Conservation (phyloP, 2,888 invertebrate genomes). For the Thereva unica region DNA sequence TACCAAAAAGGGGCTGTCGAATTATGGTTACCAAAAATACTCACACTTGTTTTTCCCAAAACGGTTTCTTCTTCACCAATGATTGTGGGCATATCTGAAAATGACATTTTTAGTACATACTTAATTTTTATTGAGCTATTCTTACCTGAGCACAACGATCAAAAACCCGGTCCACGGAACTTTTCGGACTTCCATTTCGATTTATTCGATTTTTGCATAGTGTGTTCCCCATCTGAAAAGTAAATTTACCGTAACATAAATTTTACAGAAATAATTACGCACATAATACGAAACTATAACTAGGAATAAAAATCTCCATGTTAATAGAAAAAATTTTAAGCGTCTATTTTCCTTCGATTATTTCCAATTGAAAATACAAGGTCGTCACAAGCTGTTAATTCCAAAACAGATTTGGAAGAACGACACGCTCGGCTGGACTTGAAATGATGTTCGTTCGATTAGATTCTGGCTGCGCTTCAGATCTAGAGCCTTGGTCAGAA, state of each 20-base stretch:
- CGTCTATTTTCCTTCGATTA: too few relatives aligned
- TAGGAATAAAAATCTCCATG: too few relatives aligned
- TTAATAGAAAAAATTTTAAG: too few relatives aligned
- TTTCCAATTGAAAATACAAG: too few relatives aligned
- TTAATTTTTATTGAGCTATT: background rate
- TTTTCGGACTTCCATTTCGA: constrained; percentile 39
- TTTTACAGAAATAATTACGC: too few relatives aligned
- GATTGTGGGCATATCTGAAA: constrained; percentile 43
- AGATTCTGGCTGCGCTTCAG: too few relatives aligned
- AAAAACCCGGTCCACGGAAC: constrained; percentile 43
- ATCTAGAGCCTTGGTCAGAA: too few relatives aligned
- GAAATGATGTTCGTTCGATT: too few relatives aligned
- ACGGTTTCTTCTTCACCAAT: constrained; percentile 41
- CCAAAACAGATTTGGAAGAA: too few relatives aligned
- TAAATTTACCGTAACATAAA: background rate
- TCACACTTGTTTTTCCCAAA: constrained; percentile 45
- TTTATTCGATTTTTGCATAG: constrained; percentile 42
- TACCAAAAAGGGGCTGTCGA: background rate
- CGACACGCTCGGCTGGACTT: too few relatives aligned
- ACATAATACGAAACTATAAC: too few relatives aligned
- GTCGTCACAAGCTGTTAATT: too few relatives aligned
- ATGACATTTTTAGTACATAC: background rate
- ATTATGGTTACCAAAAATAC: constrained; percentile 22
- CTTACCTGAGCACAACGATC: constrained; percentile 43
- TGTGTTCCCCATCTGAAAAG: constrained; percentile 44